A percentile compares a stretch with the other conserved stretches of the same genome.
These are phyloP conservation scores for Automeris io DNA, from an alignment of 2,888 invertebrate genomes.

Conservation along the genomic window DNA sequence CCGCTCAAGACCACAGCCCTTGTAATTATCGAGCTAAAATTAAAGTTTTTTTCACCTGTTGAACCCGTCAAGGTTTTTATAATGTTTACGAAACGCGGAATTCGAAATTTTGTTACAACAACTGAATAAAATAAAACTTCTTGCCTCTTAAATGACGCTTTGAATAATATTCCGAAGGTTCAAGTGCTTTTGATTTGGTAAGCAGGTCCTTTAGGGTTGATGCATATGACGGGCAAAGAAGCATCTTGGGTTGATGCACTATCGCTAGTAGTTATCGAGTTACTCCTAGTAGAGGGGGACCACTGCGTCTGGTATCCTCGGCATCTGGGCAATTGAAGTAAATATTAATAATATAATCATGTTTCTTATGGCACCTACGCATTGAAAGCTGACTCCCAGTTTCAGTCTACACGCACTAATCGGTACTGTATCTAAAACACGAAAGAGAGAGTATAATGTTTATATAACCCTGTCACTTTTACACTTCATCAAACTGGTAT, in stretches of 20 bases:
- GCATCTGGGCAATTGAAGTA: slow-evolving; percentile 15
- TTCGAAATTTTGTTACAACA: no score
- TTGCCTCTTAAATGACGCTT: slow-evolving; percentile 2
- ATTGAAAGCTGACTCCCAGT: no score
- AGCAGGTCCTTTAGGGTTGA: slow-evolving; percentile 29
- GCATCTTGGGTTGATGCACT: slow-evolving; percentile 28
- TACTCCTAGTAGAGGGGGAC: slow-evolving; percentile 27
- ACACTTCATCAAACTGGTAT: no score
- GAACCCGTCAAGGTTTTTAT: no score
- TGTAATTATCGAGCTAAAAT: no score
- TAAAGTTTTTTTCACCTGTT: no score
- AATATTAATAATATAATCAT: neutral
- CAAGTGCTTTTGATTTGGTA: slow-evolving; percentile 8
- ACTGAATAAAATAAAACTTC: neutral
- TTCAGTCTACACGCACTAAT: no score
- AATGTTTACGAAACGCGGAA: no score
- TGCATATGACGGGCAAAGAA: slow-evolving; percentile 25
- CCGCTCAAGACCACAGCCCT: no score
- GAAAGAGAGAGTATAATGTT: neutral
- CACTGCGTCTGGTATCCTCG: slow-evolving; percentile 11
- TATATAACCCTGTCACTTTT: no score
- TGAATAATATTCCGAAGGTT: neutral
- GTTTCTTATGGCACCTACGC: no score
- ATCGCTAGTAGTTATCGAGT: slow-evolving; percentile 24
- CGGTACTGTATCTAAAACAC: neutral